Conservation (phyloP, 2,113 vertebrate species). For the Tautogolabrus adspersus region DNA sequence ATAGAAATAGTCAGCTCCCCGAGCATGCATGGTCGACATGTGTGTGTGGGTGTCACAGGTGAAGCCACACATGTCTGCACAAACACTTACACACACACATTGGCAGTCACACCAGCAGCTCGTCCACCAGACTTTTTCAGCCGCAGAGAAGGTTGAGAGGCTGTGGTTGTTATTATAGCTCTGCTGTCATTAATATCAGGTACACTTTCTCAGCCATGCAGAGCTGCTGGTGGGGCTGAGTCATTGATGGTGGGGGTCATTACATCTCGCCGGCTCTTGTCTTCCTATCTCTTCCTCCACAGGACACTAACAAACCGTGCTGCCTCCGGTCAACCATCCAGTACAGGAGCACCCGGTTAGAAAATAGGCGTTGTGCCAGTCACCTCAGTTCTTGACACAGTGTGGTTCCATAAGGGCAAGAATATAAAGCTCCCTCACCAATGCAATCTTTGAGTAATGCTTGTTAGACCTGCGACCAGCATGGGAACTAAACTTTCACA, state of each 20-base stretch:
- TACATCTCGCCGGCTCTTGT: slow-evolving; percentile 62
- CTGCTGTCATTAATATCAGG: slow-evolving; percentile 69
- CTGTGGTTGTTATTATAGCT: slow-evolving; percentile 54
- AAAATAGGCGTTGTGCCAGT: slow-evolving; percentile 57
- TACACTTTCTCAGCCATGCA: slow-evolving; percentile 59
- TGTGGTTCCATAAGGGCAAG: slow-evolving; percentile 10
- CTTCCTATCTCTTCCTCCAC: slow-evolving; percentile 61
- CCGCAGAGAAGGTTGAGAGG: slow-evolving; percentile 23
- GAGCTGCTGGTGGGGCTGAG: slow-evolving; percentile 54
- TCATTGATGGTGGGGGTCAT: slow-evolving; percentile 64
- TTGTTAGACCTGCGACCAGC: slow-evolving; percentile 44
- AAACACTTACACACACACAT: slow-evolving; percentile 19
- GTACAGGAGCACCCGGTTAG: slow-evolving; percentile 29
- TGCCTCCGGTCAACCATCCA: slow-evolving; percentile 53
- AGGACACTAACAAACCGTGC: slow-evolving; percentile 68
- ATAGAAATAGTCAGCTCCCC: neutral
- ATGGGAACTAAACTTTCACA: slow-evolving; percentile 38
- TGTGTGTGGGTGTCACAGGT: slow-evolving; percentile 22
- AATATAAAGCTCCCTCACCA: slow-evolving; percentile 29
- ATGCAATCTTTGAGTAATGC: slow-evolving; percentile 54
- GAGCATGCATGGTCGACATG: neutral
- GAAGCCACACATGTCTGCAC: slow-evolving; percentile 28
- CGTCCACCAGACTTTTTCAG: slow-evolving; percentile 44
- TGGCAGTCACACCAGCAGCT: slow-evolving; percentile 29
- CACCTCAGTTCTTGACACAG: slow-evolving; percentile 36